Conservation (phyloP, 2,113 vertebrate species). For the Oenanthe oenanthe region DNA sequence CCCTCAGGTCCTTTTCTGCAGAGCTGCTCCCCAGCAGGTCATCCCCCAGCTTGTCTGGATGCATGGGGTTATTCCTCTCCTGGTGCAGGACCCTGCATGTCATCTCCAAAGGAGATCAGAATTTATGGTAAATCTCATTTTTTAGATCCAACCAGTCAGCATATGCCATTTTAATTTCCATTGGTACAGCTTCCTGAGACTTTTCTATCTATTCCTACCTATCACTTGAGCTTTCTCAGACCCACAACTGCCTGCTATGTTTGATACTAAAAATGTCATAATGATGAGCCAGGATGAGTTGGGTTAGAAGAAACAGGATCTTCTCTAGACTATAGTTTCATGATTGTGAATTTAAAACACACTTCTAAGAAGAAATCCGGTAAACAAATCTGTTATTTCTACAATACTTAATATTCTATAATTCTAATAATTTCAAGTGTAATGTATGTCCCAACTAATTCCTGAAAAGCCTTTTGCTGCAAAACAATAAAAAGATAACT, state of each 20-base stretch:
- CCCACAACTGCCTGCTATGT: fast-evolving
- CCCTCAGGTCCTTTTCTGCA: fast-evolving
- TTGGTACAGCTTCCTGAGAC: neutral
- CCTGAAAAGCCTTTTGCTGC: neutral
- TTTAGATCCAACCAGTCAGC: neutral
- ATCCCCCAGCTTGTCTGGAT: neutral
- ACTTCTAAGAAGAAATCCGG: neutral
- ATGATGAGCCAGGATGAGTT: neutral
- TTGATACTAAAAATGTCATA: neutral
- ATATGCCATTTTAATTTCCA: neutral
- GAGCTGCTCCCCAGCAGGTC: neutral
- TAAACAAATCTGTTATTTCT: neutral
- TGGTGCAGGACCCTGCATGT: neutral
- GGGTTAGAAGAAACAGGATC: neutral
- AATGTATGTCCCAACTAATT: neutral
- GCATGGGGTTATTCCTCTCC: neutral
- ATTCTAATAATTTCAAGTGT: neutral
- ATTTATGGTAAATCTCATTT: neutral
- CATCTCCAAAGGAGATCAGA: neutral
- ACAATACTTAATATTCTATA: neutral
- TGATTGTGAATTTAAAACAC: neutral
- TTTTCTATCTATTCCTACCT: neutral
- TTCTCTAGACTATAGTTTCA: neutral
- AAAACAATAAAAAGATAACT: neutral
- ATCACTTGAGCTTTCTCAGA: neutral